Conservation (phyloP, 2,797 vertebrate species). For the Typhlichthys subterraneus region DNA sequence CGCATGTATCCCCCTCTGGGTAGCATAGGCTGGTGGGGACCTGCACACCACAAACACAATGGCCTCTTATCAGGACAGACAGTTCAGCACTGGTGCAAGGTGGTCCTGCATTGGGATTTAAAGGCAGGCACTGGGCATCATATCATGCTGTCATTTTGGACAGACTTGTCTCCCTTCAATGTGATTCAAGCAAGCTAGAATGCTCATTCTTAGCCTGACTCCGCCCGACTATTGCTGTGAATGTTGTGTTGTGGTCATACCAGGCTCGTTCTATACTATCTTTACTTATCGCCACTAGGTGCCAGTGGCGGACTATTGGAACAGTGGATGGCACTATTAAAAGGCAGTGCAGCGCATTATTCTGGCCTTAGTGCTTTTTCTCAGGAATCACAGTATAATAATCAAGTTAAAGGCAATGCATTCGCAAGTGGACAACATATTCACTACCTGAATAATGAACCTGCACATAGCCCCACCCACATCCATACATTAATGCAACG, state of each 20-base stretch:
- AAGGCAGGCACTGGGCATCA: too few species aligned
- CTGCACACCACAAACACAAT: conserved; percentile 60
- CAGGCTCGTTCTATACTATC: not conserved
- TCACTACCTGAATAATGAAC: conserved; percentile 15
- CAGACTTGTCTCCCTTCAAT: too few species aligned
- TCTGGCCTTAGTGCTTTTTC: conserved; percentile 4
- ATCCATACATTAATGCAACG: conserved; percentile 20
- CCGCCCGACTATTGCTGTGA: too few species aligned
- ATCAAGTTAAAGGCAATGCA: not conserved
- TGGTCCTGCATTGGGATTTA: too few species aligned
- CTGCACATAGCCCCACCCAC: conserved; percentile 12
- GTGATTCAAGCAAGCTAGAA: not conserved
- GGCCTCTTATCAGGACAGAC: not conserved
- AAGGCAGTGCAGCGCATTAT: not conserved
- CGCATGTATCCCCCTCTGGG: conserved; percentile 87
- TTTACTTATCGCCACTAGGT: conserved; percentile 48
- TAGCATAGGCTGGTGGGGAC: conserved; percentile 78
- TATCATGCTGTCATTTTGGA: too few species aligned
- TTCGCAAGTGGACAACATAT: conserved; percentile 16
- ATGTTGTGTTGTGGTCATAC: too few species aligned
- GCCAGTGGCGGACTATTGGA: conserved; percentile 34
- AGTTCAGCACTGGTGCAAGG: too few species aligned
- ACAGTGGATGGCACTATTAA: conserved; percentile 3
- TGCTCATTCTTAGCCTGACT: too few species aligned
- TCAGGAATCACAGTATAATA: not conserved